phyloP scores from a whole-genome alignment of 2,797 vertebrate species.

The Melanotaenia maccullochi region DNA sequence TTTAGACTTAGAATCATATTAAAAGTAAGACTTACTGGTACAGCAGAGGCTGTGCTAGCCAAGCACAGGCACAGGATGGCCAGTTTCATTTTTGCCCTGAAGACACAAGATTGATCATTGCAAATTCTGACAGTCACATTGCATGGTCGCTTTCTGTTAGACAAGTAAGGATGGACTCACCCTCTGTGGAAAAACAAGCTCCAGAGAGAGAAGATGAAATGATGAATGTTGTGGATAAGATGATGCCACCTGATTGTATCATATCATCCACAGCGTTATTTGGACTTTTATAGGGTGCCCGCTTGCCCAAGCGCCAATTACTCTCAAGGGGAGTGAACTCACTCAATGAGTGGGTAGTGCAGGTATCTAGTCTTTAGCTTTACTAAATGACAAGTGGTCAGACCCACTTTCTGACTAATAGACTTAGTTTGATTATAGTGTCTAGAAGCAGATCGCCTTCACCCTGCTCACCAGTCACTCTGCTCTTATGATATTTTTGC shows the following conservation, averaged over 20 bases:
- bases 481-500: constrained; percentile 1
- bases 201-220: constrained; percentile 9
- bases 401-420: constrained; percentile 74
- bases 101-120: constrained; percentile 28
- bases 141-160: not conserved
- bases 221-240: constrained; percentile 16
- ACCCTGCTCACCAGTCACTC: constrained; percentile 29
- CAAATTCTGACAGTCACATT: constrained; percentile 6
- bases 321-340: constrained; percentile 40
- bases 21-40: constrained; percentile 72
- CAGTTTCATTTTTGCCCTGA: constrained; percentile 73
- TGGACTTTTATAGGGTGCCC: constrained; percentile 68
- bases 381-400: constrained; percentile 81
- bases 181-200: constrained; percentile 28
- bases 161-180: constrained; percentile 54
- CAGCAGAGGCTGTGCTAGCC: constrained; percentile 70
- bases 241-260: constrained; percentile 26
- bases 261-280: constrained; percentile 9
- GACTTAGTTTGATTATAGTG: constrained; percentile 71
- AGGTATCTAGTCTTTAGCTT: constrained; percentile 76
- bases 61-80: constrained; percentile 76
- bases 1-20: too few relatives aligned
- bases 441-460: constrained; percentile 50
- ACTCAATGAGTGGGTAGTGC: constrained; percentile 59
- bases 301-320: constrained; percentile 61